Conservation (phyloP, 1,140 invertebrate genomes). For the Gryon sp. region DNA sequence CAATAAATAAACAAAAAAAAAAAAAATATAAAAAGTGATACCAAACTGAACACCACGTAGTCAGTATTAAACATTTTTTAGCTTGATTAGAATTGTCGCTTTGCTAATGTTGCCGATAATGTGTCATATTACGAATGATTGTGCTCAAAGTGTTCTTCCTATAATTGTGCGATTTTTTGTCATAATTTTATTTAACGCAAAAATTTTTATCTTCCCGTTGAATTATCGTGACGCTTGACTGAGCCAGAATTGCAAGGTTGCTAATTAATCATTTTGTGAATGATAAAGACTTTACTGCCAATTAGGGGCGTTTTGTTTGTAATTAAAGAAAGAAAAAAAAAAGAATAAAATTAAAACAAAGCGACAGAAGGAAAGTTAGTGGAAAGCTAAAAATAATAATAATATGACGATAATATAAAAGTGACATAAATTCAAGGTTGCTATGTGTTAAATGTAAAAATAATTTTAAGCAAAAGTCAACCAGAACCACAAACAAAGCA, state of each 20-base stretch:
- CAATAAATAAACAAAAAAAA: too few relatives aligned
- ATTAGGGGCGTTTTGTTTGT: slow-evolving; percentile 42
- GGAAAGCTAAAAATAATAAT: too few relatives aligned
- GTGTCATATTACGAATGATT: slow-evolving; percentile 34
- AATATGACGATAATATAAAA: too few relatives aligned
- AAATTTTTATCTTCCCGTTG: slow-evolving; percentile 11
- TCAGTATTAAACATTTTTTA: slow-evolving; percentile 45
- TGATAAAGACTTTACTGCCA: slow-evolving; percentile 44
- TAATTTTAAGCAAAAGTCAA: slow-evolving; percentile 32
- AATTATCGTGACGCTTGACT: slow-evolving; percentile 22
- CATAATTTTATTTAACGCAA: neutral
- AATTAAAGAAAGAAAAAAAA: slow-evolving; percentile 34
- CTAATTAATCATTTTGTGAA: slow-evolving; percentile 12
- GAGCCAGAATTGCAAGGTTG: slow-evolving; percentile 41
- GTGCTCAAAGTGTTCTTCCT: slow-evolving; percentile 38
- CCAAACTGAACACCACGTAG: slow-evolving; percentile 48
- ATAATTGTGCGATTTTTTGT: neutral
- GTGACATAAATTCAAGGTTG: too few relatives aligned
- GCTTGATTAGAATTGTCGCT: slow-evolving; percentile 29
- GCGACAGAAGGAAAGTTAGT: slow-evolving; percentile 17
- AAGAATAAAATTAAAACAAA: neutral
- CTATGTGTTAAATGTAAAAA: slow-evolving; percentile 47
- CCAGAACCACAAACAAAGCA: slow-evolving; percentile 29
- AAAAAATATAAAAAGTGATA: slow-evolving; percentile 28
- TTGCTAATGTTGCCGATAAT: slow-evolving; percentile 5